Evolutionary conservation across 1,140 invertebrate genomes (phyloP), one percentile per base, ranked within the genome.

Genomic region (Phocides pigmalion): DNA sequence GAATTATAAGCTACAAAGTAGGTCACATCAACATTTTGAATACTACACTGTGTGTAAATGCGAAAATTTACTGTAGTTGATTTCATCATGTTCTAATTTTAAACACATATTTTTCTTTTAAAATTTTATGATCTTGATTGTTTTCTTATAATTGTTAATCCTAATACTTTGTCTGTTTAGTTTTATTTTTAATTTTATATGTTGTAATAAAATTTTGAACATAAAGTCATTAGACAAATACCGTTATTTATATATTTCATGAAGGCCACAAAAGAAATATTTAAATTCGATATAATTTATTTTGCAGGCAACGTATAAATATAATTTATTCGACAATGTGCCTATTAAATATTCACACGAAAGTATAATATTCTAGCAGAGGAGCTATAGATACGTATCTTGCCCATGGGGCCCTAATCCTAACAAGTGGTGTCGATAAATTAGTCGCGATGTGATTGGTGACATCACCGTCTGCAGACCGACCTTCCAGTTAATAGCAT

Each of bases 401-500:
- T n/a, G 44, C 44, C 44, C n/a, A 37, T 64, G 75, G 62, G 68
- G 68, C 76, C 77, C 77, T 83, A 81, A 83, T 84, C 79, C 77
- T 61, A 65, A 53, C 74, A 77, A 82, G 69, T 84, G 80, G 62
- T 84, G 77, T 70, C 77, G 56, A 86, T 85, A 88, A 88, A 84
- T 87, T 75, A 83, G 74, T 74, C 62, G 65, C 75, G 69, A 78
- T 77, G 73, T 74, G 76, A 82, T 82, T 77, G 82, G 78, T 86
- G 83, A 86, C 83, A 86, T 86, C 85, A 86, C 64, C 79, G 79
- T 76, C 74, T 78, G 67, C 54, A 59, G 70, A 37, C 47, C 70
- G 84, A 78, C 84, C 84, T 87, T 87, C 81, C 72, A 74, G 58
- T 70, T 82, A 85, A 86, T 84, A 78, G 76, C 72, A 74, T 72